Percentiles rank a stretch among this genome's conserved stretches.
phyloP scores from a whole-genome alignment of 2,888 invertebrate species.

The Ectobius pallidus region DNA sequence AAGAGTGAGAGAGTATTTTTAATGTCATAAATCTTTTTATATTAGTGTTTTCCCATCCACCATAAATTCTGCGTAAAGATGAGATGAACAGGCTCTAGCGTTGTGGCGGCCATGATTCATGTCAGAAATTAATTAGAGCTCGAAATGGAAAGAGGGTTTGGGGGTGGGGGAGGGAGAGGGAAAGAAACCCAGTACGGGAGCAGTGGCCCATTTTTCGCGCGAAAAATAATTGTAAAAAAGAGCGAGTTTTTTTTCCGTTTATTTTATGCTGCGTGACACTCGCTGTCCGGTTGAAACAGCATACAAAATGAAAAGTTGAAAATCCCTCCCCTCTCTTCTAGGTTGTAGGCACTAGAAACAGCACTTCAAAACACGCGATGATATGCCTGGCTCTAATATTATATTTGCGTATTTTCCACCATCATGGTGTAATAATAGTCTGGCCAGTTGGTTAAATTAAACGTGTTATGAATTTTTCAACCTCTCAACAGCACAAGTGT shows the following conservation, averaged over 20 bases:
- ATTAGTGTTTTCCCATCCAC: conserved; percentile 52
- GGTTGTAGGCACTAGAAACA: background rate
- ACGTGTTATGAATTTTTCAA: background rate
- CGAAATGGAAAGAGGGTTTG: conserved; percentile 29
- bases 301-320: conserved; percentile 21
- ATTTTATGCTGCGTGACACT: conserved; percentile 21
- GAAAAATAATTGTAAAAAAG: conserved; percentile 15
- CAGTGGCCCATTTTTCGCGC: conserved; percentile 14
- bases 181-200: background rate
- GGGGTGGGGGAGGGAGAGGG: conserved; percentile 24
- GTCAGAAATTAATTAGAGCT: conserved; percentile 42
- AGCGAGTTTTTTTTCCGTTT: background rate
- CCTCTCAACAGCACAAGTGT: background rate
- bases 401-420: background rate
- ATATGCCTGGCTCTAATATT: background rate
- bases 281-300: conserved; percentile 15
- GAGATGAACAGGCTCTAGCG: conserved; percentile 42
- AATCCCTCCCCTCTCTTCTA: background rate
- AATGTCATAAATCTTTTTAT: conserved; percentile 53
- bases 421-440: background rate
- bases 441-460: background rate
- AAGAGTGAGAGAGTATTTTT: conserved; percentile 36
- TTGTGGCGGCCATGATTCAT: conserved; percentile 39
- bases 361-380: conserved; percentile 7
- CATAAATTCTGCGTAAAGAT: conserved; percentile 49